Evolutionary conservation across 2,888 invertebrate genomes (phyloP), one percentile per base, ranked within the genome.

Genomic region (Brenthis ino): DNA sequence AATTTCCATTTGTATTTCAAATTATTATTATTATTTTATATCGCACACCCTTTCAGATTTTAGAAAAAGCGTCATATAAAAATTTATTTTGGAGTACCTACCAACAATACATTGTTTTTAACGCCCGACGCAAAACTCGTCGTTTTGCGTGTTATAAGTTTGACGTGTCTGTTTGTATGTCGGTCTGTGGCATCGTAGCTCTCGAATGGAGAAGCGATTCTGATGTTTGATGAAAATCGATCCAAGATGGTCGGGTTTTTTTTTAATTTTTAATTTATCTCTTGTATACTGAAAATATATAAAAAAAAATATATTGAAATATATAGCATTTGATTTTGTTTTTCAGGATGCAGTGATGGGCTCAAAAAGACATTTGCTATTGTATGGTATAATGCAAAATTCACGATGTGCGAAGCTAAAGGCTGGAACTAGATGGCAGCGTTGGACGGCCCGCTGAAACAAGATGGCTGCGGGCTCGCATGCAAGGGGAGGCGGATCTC

Each of bases 401-500:
- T 66, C 54, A 54, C 64, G 67, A 64, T 56, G 67, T 43, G 60
- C 57, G 20, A 70, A 65, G 67, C 64, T 72, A 65, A 85, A 79
- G 76, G 85, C 85, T 57, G 80, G 80, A 69, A 79, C 82, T 77
- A 85, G 86, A 84, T 85, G 90, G 87, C 89, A 88, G 86, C 85
- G 85, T 74, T 77, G 84, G 81, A 77, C 79, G 69, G 84, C 81
- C 70, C 86, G 89, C 77, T 92, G 86, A 92, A 75, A 68, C 81
- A 89, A 83, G 73, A 91, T 91, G 92, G 90, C 87, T 74, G 80
- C 81, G 74, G 83, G 84, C 75, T 83, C 84, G 82, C 85, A 82
- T 76, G 78, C 83, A 78, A 82, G 85, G 71, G 85, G 86, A 67
- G 85, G 91, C 64, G 84, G 85, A 73, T 86, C 91, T 77, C 91